These are phyloP conservation scores for Carlito syrichta DNA, from an alignment of 2,113 vertebrate species.

Conservation along the genomic window DNA sequence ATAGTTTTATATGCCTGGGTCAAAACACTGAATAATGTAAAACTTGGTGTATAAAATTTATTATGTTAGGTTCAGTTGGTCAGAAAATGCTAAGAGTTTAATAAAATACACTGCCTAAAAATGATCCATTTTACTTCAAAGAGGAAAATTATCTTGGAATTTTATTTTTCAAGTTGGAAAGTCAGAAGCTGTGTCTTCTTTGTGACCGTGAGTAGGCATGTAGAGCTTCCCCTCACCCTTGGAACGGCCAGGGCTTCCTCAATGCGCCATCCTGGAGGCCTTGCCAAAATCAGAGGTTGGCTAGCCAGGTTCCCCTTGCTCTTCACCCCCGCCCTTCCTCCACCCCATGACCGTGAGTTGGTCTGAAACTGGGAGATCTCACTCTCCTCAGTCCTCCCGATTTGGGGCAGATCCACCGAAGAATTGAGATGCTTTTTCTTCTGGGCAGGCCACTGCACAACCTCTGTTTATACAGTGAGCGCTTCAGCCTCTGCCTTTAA, in stretches of 20 bases:
- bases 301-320: background rate
- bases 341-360: background rate
- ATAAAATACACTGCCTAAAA: background rate
- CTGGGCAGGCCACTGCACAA: background rate
- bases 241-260: background rate
- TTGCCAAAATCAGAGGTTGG: background rate
- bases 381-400: background rate
- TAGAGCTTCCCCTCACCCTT: background rate
- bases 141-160: background rate
- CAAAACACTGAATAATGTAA: background rate
- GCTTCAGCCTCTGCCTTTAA: background rate
- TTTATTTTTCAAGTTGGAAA: background rate
- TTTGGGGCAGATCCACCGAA: background rate
- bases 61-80: background rate
- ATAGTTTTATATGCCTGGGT: background rate
- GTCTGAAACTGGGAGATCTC: background rate
- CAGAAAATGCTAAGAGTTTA: slow-evolving; percentile 13
- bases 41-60: background rate
- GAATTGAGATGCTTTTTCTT: background rate
- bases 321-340: background rate
- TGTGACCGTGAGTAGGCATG: background rate
- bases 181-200: background rate
- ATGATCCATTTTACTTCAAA: background rate
- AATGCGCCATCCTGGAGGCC: background rate
- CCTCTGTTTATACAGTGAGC: background rate